phyloP scores from a whole-genome alignment of 2,888 invertebrate species.

The Aspidiotus destructor region DNA sequence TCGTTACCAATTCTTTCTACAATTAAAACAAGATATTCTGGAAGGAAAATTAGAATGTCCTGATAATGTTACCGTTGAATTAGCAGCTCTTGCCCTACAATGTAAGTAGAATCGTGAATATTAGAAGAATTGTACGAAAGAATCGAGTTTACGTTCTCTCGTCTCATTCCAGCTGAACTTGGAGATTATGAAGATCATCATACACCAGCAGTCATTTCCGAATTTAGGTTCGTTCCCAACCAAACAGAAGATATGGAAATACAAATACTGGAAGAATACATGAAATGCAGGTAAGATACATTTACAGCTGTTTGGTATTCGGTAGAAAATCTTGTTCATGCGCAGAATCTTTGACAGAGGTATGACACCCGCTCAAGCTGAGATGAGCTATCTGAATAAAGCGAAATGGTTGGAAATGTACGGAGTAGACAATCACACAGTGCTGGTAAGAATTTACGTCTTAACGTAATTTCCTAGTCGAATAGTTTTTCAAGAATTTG shows the following conservation, averaged over 20 bases:
- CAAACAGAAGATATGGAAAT: constrained; percentile 96
- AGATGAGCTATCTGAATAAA: constrained; percentile 88
- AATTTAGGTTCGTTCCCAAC: constrained; percentile 92
- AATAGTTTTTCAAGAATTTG: background rate
- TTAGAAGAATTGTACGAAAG: background rate
- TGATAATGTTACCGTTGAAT: constrained; percentile 74
- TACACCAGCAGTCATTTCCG: constrained; percentile 92
- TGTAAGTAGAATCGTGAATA: constrained; percentile 52
- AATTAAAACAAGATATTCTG: constrained; percentile 89
- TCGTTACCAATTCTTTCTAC: constrained; percentile 94
- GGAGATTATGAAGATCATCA: constrained; percentile 89
- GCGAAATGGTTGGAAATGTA: constrained; percentile 98
- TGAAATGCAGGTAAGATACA: constrained; percentile 53
- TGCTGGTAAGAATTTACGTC: constrained; percentile 51
- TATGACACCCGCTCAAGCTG: constrained; percentile 88
- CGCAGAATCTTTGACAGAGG: constrained; percentile 48
- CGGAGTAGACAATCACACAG: constrained; percentile 97
- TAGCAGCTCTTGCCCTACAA: constrained; percentile 85
- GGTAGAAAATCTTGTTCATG: background rate
- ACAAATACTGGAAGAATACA: constrained; percentile 83
- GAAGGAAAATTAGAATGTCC: constrained; percentile 84
- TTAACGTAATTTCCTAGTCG: background rate
- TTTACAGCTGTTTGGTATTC: background rate
- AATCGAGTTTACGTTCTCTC: background rate
- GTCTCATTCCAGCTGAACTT: constrained; percentile 65